Evolutionary conservation across 2,888 invertebrate species (phyloP).

Genomic region (Lepetodrilus schrolli): DNA sequence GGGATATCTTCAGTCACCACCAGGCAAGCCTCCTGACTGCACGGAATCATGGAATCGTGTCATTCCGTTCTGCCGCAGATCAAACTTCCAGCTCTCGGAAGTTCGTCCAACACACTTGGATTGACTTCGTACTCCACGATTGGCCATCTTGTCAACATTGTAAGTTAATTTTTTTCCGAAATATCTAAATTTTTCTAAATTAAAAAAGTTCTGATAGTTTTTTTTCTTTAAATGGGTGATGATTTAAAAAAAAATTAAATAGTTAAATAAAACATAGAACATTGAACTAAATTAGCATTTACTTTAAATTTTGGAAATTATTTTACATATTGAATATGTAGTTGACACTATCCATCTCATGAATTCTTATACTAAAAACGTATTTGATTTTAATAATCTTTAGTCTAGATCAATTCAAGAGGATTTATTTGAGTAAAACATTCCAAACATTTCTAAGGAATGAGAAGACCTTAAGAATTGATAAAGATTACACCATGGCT

Average conservation of each 20-base stretch:
- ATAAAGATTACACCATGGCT: too few relatives aligned
- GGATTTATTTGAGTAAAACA: too few relatives aligned
- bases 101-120: slow-evolving; percentile 30
- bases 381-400: too few relatives aligned
- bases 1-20: neutral
- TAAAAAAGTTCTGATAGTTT: neutral
- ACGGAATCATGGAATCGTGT: slow-evolving; percentile 59
- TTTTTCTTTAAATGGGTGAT: neutral
- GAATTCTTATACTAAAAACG: too few relatives aligned
- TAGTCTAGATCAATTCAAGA: too few relatives aligned
- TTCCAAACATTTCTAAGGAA: too few relatives aligned
- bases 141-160: slow-evolving; percentile 54
- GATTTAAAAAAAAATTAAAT: too few relatives aligned
- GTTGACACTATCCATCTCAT: too few relatives aligned
- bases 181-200: slow-evolving; percentile 32
- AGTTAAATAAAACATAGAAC: too few relatives aligned
- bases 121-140: slow-evolving; percentile 50
- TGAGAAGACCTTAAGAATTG: too few relatives aligned
- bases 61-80: slow-evolving; percentile 54
- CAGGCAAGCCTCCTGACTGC: slow-evolving; percentile 4
- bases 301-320: neutral
- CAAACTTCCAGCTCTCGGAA: slow-evolving; percentile 23
- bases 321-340: neutral
- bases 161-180: slow-evolving; percentile 40
- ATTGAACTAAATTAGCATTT: too few relatives aligned